Evolutionary conservation across 2,797 vertebrate genomes (phyloP).

Genomic region (Borostomias antarcticus): DNA sequence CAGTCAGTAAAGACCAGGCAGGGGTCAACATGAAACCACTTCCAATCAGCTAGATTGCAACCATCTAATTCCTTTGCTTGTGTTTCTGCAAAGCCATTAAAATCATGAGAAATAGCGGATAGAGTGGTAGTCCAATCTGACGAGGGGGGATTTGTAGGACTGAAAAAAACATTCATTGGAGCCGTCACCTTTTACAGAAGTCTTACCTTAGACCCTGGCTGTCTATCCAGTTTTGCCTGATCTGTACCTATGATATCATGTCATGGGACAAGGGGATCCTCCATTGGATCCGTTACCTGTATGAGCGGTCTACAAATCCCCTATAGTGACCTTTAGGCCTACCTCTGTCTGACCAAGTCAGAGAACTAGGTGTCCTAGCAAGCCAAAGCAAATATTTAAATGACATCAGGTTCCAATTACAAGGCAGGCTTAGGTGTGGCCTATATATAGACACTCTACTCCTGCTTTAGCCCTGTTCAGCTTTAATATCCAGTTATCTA

Average conservation of each 20-base stretch:
- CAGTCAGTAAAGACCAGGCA: not conserved
- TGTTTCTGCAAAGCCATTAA: slow-evolving; percentile 19
- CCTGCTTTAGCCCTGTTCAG: slow-evolving; percentile 37
- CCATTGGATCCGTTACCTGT: too few species aligned
- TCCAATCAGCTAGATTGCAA: slow-evolving; percentile 20
- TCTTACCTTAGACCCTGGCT: too few species aligned
- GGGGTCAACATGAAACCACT: not conserved
- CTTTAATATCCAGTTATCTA: slow-evolving; percentile 51
- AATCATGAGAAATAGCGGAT: slow-evolving; percentile 22
- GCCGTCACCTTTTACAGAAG: too few species aligned
- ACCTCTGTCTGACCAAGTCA: not conserved
- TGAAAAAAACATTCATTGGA: not conserved
- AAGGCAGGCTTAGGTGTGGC: slow-evolving; percentile 14
- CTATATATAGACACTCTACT: slow-evolving; percentile 46
- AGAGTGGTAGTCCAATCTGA: not conserved
- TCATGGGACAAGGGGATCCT: too few species aligned
- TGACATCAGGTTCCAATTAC: slow-evolving; percentile 20
- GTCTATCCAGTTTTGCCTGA: too few species aligned
- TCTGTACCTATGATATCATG: too few species aligned
- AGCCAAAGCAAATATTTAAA: slow-evolving; percentile 40
- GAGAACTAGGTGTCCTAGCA: slow-evolving; percentile 17
- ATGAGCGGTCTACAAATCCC: too few species aligned
- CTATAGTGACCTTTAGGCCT: not conserved
- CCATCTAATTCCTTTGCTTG: slow-evolving; percentile 19
- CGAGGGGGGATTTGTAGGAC: not conserved